Percentiles rank a stretch among this genome's conserved stretches.
Conservation (phyloP, 1,140 invertebrate genomes). For the Pogonomyrmex californicus region DNA sequence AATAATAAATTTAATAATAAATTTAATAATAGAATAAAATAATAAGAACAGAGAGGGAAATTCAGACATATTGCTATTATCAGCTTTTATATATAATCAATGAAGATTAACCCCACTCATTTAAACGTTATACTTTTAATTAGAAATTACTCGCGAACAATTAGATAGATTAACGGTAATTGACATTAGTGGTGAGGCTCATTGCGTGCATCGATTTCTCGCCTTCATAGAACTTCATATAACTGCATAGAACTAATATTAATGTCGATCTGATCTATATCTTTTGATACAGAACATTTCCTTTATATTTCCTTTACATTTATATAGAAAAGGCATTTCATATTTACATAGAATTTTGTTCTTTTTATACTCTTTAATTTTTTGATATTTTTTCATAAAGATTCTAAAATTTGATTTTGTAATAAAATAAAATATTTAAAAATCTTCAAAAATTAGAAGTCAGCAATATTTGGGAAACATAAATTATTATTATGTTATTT, state of each 20-base stretch:
- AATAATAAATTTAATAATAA: not conserved
- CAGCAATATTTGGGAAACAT: not conserved
- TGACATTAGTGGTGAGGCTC: constrained; percentile 78
- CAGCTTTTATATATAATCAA: constrained; percentile 47
- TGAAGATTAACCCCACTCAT: constrained; percentile 62
- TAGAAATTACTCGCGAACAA: constrained; percentile 81
- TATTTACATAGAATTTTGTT: constrained; percentile 26
- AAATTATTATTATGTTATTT: not conserved
- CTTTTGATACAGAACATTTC: too few relatives aligned
- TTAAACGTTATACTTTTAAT: constrained; percentile 75
- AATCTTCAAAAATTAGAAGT: not conserved
- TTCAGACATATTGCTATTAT: not conserved
- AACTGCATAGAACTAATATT: constrained; percentile 76
- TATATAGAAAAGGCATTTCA: not conserved
- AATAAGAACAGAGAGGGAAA: not conserved
- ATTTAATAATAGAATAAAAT: not conserved
- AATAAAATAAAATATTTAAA: not conserved
- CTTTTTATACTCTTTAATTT: not conserved
- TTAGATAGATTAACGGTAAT: constrained; percentile 82
- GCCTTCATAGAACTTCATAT: constrained; percentile 36
- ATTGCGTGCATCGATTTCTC: constrained; percentile 70
- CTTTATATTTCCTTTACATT: not conserved
- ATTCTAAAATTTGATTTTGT: not conserved
- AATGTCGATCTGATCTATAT: constrained; percentile 7
- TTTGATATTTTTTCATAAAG: not conserved